Conservation (phyloP, 2,113 vertebrate genomes). For the Athene cunicularia region DNA sequence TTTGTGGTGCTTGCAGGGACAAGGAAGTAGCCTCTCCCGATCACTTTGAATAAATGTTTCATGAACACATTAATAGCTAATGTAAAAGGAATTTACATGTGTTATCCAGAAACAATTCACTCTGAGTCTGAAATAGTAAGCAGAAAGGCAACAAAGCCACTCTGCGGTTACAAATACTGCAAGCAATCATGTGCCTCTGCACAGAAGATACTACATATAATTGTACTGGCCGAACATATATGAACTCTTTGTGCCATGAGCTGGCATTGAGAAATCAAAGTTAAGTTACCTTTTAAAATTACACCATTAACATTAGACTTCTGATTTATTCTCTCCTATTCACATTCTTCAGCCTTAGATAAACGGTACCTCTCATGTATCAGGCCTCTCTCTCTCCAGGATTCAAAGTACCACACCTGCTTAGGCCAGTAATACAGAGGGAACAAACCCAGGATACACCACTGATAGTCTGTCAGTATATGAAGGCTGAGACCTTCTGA, state of each 20-base stretch:
- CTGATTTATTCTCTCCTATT: neutral
- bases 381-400: neutral
- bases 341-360: neutral
- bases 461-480: neutral
- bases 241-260: neutral
- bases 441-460: neutral
- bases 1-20: neutral
- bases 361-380: neutral
- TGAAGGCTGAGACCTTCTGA: neutral
- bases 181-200: neutral
- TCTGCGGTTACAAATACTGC: neutral
- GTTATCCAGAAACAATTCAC: neutral
- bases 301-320: neutral
- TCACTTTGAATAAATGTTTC: constrained; percentile 28
- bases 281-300: neutral
- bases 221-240: neutral
- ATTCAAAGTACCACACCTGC: neutral
- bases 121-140: neutral
- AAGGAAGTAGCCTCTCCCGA: constrained; percentile 12
- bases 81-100: constrained; percentile 25
- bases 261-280: neutral
- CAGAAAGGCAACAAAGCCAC: neutral
- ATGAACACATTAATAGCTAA: constrained; percentile 23
- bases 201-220: neutral
- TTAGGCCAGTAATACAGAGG: neutral